Evolutionary conservation across 2,797 vertebrate genomes (phyloP), one percentile per base, ranked within the genome.

Genomic region (Scolopax rusticola): DNA sequence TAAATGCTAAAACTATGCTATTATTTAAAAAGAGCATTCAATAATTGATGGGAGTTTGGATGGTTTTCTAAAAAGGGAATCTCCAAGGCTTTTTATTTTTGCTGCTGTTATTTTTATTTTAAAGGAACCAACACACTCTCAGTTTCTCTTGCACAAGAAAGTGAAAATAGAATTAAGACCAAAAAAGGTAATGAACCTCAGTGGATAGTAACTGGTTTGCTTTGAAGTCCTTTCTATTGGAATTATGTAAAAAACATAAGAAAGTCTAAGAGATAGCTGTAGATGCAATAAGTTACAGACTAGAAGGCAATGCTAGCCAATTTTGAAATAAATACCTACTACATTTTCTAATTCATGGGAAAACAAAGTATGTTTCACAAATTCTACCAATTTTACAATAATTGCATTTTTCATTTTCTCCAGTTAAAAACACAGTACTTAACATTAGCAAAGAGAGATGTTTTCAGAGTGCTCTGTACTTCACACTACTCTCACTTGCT

Each of bases 1-100:
- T 67, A 82, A 85, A 86, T 38, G 28, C 33, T 71, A 71, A 76
- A 90, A 82, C 38, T 11, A 74, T 8, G 9, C 3, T 81, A 12
- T 56, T 50, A 77, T 90, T 84, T 94, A 6, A 15, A n/a, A 63
- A 69, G 64, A 53, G 15, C 40, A 43, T 89, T 86, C n/a, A 73
- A 40, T 87, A 91, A 78, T 19, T 85, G 27, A 74, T 68, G 79
- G 40, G n/a, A 91, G 27, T 76, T 90, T 69, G 48, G 50, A 81
- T 56, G 28, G 25, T 84, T 65, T 94, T 94, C 76, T 95, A 87
- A 93, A 92, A 89, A 91, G 74, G 78, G 87, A 85, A 71, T 87
- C 68, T 87, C 76, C 78, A 77, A 57, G 41, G 41, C 32, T 87
- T 87, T 87, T 89, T 83, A 36, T 75, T 96, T 91, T 92, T 83